A percentile compares a stretch with the other conserved stretches of the same genome.
Conservation (phyloP, 2,113 vertebrate genomes). For the Poeciliopsis occidentalis region DNA sequence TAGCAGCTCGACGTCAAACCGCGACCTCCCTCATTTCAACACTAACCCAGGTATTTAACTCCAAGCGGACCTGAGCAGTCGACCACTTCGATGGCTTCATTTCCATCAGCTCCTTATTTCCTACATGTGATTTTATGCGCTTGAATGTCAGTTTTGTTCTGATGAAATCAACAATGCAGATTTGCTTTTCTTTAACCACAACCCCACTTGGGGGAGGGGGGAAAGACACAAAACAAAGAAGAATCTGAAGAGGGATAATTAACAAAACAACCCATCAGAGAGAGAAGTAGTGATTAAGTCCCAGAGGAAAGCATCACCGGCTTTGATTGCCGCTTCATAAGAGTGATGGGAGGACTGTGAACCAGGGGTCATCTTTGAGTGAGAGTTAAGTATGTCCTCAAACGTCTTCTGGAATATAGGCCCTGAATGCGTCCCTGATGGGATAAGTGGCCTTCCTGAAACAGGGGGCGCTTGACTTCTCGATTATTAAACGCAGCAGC, state of each 20-base stretch:
- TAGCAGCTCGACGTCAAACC: too few species aligned
- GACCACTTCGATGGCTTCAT: neutral
- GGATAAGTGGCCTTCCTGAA: conserved; percentile 47
- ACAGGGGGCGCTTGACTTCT: conserved; percentile 15
- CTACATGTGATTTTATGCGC: too few species aligned
- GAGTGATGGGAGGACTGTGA: neutral
- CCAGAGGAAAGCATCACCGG: neutral
- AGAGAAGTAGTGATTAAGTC: neutral
- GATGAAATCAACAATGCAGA: neutral
- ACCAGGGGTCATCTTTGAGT: neutral
- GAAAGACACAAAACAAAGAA: neutral
- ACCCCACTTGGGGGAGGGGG: neutral
- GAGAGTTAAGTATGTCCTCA: neutral
- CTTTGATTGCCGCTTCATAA: conserved; percentile 3
- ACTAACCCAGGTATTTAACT: neutral
- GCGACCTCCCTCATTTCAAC: too few species aligned
- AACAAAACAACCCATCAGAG: neutral
- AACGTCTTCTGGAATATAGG: conserved; percentile 10
- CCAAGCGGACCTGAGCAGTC: neutral
- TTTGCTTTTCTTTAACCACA: neutral
- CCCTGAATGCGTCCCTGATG: conserved; percentile 50
- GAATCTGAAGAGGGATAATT: neutral
- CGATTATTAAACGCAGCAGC: neutral
- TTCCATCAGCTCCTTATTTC: too few species aligned
- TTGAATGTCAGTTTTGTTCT: neutral